Base-by-base conservation (phyloP, 2,888 invertebrate species). In the Rhingia campestris region DNA sequence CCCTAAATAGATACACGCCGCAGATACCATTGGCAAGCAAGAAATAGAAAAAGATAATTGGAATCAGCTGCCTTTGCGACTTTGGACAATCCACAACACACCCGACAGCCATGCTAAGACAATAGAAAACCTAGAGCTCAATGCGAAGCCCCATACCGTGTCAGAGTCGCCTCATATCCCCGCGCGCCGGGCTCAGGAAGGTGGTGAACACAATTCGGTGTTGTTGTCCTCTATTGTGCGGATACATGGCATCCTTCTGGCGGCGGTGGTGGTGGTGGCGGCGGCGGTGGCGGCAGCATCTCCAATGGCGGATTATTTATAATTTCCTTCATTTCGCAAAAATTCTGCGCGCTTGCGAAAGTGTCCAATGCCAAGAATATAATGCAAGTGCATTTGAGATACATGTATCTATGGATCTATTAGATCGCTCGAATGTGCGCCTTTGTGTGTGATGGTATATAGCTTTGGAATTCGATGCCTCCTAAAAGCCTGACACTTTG, bases 401-500 rank as follows among this genome's bases (percentile, higher is more conserved):
- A 22, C 51, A 53, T 51, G 32, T 51, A 39, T 32, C 14, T 35
- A 41, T 58, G 32, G 7, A 53, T 45, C 37, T 22, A 39, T 37
- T 14, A 9, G 2, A n/a, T 6, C 35, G 9, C 12, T 12, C 35
- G 39, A 6, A 22, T n/a, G 49, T 59, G 45, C 54, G 43, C 35
- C 33, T 61, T 37, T 66, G 66, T 73, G 22, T 22, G 22, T 22
- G 22, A 22, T 22, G 22, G 22, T 22, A 22, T 22, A 63, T 49
- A 59, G 77, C 72, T 63, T 63, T 67, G 82, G 82, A 82, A 82
- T 82, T 82, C 82, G 79, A 82, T 82, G 79, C 73, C 79, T 82
- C 63, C 82, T 82, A 82, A 82, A 82, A 82, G 84, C 84, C 84
- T 90, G 90, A 91, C 90, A 90, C 90, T 89, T 89, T 88, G 88